phyloP scores from a whole-genome alignment of 2,888 invertebrate genomes.

The Napeogenes inachia region DNA sequence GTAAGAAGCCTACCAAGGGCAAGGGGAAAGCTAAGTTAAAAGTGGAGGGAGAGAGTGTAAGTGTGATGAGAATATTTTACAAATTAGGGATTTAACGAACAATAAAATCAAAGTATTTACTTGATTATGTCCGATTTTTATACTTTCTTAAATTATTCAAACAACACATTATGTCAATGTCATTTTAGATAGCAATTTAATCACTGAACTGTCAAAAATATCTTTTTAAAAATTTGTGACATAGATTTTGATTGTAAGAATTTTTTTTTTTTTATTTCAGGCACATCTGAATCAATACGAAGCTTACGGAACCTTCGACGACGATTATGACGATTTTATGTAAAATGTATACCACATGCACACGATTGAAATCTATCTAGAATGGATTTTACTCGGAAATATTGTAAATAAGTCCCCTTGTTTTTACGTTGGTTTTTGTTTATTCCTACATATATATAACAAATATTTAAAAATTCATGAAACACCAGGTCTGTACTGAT shows the following conservation, averaged over 20 bases:
- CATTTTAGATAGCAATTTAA: too few species aligned
- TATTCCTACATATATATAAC: background rate
- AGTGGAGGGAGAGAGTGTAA: conserved; percentile 85
- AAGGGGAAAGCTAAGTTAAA: conserved; percentile 87
- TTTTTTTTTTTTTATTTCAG: conserved; percentile 53
- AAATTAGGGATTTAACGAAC: too few species aligned
- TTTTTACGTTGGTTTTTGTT: conserved; percentile 4
- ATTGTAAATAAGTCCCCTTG: conserved; percentile 3
- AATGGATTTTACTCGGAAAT: too few species aligned
- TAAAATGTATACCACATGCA: conserved; percentile 55
- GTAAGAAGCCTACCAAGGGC: conserved; percentile 86
- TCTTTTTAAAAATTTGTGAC: background rate
- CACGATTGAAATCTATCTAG: too few species aligned
- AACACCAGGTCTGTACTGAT: background rate
- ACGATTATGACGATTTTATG: conserved; percentile 89
- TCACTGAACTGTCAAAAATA: too few species aligned
- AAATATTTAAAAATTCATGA: background rate
- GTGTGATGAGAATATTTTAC: conserved; percentile 34
- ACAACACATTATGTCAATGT: too few species aligned
- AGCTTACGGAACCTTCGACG: conserved; percentile 80
- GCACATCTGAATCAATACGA: conserved; percentile 82
- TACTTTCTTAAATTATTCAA: too few species aligned
- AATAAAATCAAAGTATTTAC: too few species aligned
- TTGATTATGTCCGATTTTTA: too few species aligned
- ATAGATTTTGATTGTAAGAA: conserved; percentile 1